Conservation (phyloP, 2,888 invertebrate genomes). For the Drymonia ruficornis region DNA sequence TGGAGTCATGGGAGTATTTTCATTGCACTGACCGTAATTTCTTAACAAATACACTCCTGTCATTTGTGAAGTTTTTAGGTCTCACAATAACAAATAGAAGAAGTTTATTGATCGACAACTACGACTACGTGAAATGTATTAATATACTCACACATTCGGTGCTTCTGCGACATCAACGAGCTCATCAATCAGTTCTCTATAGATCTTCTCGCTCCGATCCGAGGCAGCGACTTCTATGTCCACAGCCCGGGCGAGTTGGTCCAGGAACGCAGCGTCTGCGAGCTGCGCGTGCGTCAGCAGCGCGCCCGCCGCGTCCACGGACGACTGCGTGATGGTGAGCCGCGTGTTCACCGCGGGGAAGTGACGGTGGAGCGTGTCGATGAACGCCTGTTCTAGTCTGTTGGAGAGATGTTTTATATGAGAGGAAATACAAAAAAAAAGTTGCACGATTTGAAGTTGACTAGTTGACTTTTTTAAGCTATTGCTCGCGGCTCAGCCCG, state of each 20-base stretch:
- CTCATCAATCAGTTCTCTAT: conserved; percentile 82
- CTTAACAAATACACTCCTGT: too few relatives aligned
- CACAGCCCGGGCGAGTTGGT: conserved; percentile 53
- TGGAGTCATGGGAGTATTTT: too few relatives aligned
- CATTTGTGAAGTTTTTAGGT: too few relatives aligned
- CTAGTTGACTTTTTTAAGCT: too few relatives aligned
- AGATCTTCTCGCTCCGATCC: conserved; percentile 75
- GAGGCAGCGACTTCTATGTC: conserved; percentile 67
- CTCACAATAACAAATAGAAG: too few relatives aligned
- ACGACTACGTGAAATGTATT: not conserved
- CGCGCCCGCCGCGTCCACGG: conserved; percentile 74
- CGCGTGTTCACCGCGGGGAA: conserved; percentile 87
- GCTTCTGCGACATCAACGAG: conserved; percentile 78
- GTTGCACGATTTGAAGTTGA: too few relatives aligned
- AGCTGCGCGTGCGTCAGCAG: conserved; percentile 72
- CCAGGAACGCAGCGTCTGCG: conserved; percentile 48
- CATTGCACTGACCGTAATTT: too few relatives aligned
- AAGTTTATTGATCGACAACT: too few relatives aligned
- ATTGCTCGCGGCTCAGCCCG: too few relatives aligned
- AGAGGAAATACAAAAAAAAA: too few relatives aligned
- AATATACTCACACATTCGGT: conserved; percentile 66
- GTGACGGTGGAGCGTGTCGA: conserved; percentile 82
- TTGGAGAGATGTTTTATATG: conserved; percentile 12
- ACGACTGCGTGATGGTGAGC: conserved; percentile 79
- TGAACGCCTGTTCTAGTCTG: conserved; percentile 84